A percentile compares a stretch with the other conserved stretches of the same genome.
Conservation (phyloP, 2,113 vertebrate genomes). For the Cephalopterus ornatus region DNA sequence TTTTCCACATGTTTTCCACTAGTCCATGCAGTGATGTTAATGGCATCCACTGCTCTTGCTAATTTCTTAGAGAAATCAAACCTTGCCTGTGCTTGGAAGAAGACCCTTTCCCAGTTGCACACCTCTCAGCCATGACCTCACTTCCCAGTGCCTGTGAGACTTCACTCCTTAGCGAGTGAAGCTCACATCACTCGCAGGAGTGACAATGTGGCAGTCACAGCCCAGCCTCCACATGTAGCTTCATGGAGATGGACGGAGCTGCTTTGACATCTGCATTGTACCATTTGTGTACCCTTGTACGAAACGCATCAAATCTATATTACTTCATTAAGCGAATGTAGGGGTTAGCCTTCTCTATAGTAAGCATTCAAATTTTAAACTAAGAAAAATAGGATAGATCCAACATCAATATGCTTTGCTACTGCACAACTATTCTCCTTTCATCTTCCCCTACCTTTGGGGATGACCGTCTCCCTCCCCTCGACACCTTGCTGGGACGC, state of each 20-base stretch:
- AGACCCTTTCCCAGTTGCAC: neutral
- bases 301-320: neutral
- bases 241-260: neutral
- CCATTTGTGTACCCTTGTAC: fast-evolving
- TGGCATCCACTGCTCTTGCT: neutral
- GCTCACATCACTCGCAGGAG: neutral
- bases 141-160: neutral
- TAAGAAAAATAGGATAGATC: neutral
- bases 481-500: neutral
- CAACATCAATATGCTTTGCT: neutral
- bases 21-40: neutral
- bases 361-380: neutral
- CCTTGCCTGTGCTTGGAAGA: neutral
- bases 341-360: neutral
- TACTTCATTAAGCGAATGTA: fast-evolving
- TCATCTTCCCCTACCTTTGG: neutral
- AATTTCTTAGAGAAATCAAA: neutral
- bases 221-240: neutral
- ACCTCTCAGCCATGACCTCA: neutral
- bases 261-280: neutral
- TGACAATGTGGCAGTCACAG: neutral
- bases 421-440: neutral
- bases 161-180: neutral
- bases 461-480: neutral
- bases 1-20: no score